Base-by-base conservation (phyloP, 2,113 vertebrate species). In the Cyanoramphus novaezelandiae region DNA sequence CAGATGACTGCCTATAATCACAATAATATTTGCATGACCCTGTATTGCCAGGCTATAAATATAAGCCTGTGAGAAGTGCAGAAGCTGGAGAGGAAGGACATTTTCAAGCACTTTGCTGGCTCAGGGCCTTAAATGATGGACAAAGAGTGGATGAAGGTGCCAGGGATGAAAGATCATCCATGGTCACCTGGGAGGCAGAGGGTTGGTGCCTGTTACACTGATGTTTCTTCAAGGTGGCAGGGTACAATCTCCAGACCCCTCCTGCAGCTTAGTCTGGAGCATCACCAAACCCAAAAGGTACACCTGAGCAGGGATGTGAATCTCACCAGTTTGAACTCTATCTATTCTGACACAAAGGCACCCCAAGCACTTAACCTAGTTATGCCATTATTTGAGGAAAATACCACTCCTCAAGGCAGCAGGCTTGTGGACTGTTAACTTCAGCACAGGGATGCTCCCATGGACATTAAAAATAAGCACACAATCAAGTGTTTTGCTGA, bases 401-500 rank as follows among this genome's bases (percentile, higher is more conserved):
- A 35, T 9, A 33, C 24, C 5, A 0, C 29, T 57, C 39, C 25
- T 43, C 20, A 16, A 47, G n/a, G 31, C 25, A 64, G 11, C 13
- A 10, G 24, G 14, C 16, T n/a, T 28, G 19, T 8, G 39, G 43
- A 2, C 33, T 6, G 4, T n/a, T 28, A 33, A 3, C 43, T 67
- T 31, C 46, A 53, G 27, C 37, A 21, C n/a, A 7, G 35, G 27
- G 53, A 41, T 46, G 52, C 29, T 86, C 29, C 76, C 23, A 5
- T 6, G 8, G 64, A 44, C 25, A 4, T 44, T 11, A 57, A 69
- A 59, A 0, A 0, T 0, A 15, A 75, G 29, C 0, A 0, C 0
- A 0, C 0, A 0, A 39, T n/a, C 28, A 0, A 1, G 31, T 6
- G 13, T 50, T 63, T 19, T 49, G 25, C 82, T 63, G 44, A n/a